Conservation (phyloP, 2,113 vertebrate genomes). For the Solea senegalensis region DNA sequence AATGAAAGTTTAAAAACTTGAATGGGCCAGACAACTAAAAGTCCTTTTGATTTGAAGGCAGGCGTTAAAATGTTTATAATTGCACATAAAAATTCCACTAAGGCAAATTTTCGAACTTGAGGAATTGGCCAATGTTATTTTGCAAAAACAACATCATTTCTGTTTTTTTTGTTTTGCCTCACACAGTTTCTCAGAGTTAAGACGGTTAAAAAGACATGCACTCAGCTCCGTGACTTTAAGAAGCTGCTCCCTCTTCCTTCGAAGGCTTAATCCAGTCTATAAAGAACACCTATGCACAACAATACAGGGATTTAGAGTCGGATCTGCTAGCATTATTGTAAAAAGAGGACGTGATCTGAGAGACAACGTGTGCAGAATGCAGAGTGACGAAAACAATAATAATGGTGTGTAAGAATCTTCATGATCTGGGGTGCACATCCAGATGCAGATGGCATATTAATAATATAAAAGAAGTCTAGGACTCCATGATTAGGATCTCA, state of each 20-base stretch:
- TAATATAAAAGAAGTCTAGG: constrained; percentile 32
- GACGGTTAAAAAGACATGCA: constrained; percentile 29
- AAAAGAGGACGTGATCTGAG: constrained; percentile 48
- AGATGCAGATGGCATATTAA: constrained; percentile 50
- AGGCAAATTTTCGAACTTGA: constrained; percentile 22
- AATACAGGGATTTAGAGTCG: constrained; percentile 47
- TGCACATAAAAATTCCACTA: constrained; percentile 44
- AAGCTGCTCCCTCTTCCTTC: neutral
- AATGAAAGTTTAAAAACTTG: constrained; percentile 16
- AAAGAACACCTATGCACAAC: constrained; percentile 34
- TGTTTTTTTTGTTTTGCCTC: constrained; percentile 29
- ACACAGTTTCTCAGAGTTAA: constrained; percentile 15
- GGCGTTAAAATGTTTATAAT: constrained; percentile 25
- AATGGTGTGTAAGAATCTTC: constrained; percentile 45
- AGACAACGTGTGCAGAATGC: constrained; percentile 46
- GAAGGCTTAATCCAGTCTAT: constrained; percentile 34
- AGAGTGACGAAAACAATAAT: constrained; percentile 17
- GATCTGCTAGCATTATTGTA: constrained; percentile 33
- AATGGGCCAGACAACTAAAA: constrained; percentile 30
- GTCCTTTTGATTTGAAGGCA: constrained; percentile 9
- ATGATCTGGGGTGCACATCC: constrained; percentile 45
- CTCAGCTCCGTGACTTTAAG: constrained; percentile 17
- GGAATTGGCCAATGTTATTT: constrained; percentile 29
- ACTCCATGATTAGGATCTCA: constrained; percentile 33
- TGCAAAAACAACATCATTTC: constrained; percentile 38